phyloP scores from a whole-genome alignment of 2,113 vertebrate genomes.

The Rhabdornis inornatus region DNA sequence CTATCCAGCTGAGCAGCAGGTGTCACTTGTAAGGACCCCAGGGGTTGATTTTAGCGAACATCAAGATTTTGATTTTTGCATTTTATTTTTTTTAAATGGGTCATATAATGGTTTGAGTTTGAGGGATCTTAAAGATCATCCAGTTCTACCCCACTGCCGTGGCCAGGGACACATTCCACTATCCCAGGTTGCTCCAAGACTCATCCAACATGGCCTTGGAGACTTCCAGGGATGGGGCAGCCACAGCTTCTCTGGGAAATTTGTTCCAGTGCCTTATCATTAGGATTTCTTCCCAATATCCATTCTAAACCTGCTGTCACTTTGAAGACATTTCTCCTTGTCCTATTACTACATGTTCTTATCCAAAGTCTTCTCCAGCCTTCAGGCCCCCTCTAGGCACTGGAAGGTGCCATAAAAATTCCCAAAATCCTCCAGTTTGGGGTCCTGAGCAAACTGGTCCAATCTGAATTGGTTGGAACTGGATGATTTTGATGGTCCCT shows the following conservation, averaged over 20 bases:
- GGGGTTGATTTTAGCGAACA: neutral
- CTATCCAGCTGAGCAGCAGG: neutral
- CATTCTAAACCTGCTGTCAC: neutral
- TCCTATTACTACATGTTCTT: neutral
- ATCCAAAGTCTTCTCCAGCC: neutral
- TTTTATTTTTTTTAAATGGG: neutral
- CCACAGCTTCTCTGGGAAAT: neutral
- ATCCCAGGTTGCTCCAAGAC: neutral
- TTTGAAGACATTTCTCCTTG: neutral
- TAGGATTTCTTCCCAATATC: neutral
- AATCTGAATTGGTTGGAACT: neutral
- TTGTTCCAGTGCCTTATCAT: neutral
- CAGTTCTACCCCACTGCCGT: neutral
- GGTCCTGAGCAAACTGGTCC: too few species aligned
- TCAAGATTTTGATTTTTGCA: neutral
- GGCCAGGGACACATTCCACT: neutral
- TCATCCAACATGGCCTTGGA: neutral
- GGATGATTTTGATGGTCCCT: neutral
- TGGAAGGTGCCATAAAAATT: neutral
- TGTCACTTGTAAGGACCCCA: neutral
- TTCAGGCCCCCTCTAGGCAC: neutral
- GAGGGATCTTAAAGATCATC: neutral
- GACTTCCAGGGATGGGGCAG: neutral
- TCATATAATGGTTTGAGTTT: neutral
- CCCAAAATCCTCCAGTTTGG: neutral